Evolutionary conservation across 2,888 invertebrate genomes (phyloP), one percentile per base, ranked within the genome.

Genomic region (Dysmachus trigonus): DNA sequence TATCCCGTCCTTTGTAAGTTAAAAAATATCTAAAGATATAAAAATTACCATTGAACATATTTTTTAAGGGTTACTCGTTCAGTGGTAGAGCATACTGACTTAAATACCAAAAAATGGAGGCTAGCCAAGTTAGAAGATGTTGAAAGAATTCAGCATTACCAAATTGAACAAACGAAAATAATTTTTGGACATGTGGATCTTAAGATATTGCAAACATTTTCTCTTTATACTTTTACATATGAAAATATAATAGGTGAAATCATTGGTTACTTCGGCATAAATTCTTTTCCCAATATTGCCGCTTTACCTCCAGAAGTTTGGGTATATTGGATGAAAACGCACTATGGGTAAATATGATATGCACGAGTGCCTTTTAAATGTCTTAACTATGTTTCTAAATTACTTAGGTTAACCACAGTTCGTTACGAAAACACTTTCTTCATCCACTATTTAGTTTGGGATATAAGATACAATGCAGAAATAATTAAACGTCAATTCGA

Each of bases 361-460:
- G 31, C n/a, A n/a, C n/a, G 31, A 10, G 0, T 30, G 6, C 33
- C 18, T 27, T 53, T 51, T 30, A 0, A 0, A 18, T 6, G 7
- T 18, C 1, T 22, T 53, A 31, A 30, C 18, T 27, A 15, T 33
- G 18, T 10, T 53, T 31, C 22, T 15, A 18, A 31, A 41, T 47
- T n/a, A 30, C 15, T n/a, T 27, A 81, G 53, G 18, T 18, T 33
- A 15, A 18, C 31, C 5, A 13, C 47, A 10, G 1, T 77, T 22
- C 10, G 5, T 10, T 77, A 47, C 18, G 47, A 73, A 13, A 95
- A 95, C 89, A 93, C 94, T 0, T 89, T 94, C 71, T 95, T 95
- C 91, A 90, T 95, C 71, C 94, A 95, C 89, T 90, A 94, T 87
- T 89, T 94, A 13, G 93, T 94, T 77, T 95, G 93, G 93, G 92